A percentile compares a stretch with the other conserved stretches of the same genome.
Evolutionary conservation across 2,113 vertebrate species (phyloP).

Genomic region (Syngnathus typhle): DNA sequence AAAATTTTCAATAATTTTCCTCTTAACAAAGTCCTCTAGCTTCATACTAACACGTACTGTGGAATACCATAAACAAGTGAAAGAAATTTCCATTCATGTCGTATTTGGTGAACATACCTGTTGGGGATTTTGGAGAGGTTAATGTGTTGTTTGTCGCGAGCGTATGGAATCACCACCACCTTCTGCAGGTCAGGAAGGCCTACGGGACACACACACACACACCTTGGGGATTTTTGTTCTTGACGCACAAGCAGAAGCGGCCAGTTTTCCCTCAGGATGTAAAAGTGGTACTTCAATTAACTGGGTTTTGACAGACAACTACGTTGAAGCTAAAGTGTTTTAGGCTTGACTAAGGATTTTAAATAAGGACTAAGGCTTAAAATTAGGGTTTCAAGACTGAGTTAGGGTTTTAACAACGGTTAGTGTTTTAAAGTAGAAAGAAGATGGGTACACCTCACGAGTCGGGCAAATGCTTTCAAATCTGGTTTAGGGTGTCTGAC

Average conservation of each 20-base stretch:
- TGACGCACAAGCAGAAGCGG: background rate
- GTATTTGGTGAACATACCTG: slow-evolving; percentile 55
- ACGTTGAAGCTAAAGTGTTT: too few species aligned
- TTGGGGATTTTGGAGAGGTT: slow-evolving; percentile 88
- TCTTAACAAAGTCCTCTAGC: too few species aligned
- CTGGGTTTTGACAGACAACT: background rate
- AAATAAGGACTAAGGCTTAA: too few species aligned
- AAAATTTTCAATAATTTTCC: too few species aligned
- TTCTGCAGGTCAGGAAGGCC: slow-evolving; percentile 86
- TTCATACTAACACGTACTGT: too few species aligned
- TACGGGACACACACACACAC: slow-evolving; percentile 33
- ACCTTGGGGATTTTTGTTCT: background rate
- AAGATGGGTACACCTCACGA: background rate
- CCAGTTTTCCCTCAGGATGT: too few species aligned
- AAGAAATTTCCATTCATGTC: background rate
- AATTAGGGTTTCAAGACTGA: too few species aligned
- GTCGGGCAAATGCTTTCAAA: background rate
- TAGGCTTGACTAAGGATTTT: too few species aligned
- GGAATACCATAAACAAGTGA: background rate
- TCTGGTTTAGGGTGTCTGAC: background rate
- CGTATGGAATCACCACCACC: slow-evolving; percentile 88
- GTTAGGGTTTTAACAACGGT: too few species aligned
- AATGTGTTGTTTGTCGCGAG: slow-evolving; percentile 73
- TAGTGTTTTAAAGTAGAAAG: too few species aligned
- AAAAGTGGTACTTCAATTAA: background rate